Evolutionary conservation across 2,888 invertebrate genomes (phyloP).

Genomic region (Branchellion lobata): DNA sequence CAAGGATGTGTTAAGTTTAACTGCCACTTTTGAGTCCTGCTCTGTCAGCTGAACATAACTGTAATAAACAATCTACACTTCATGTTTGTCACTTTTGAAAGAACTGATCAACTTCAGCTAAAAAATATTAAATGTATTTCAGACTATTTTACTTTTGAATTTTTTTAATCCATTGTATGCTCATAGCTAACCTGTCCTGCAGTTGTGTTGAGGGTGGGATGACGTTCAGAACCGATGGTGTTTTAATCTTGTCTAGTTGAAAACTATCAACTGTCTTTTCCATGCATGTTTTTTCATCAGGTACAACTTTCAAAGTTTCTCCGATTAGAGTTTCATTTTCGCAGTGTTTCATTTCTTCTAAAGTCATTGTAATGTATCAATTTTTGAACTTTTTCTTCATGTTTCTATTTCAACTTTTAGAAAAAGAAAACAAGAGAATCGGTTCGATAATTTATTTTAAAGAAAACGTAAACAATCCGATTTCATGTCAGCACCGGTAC

Average conservation of each 20-base stretch:
- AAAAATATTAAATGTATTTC: no score
- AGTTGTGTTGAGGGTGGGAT: no score
- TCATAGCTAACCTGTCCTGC: no score
- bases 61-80: conserved; percentile 10
- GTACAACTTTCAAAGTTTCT: background rate
- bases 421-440: background rate
- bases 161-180: no score
- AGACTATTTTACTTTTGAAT: no score
- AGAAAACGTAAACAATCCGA: conserved; percentile 1
- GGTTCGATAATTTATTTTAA: conserved; percentile 5
- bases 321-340: background rate
- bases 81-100: no score
- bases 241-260: no score
- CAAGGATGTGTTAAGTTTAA: conserved; percentile 47
- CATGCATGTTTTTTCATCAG: no score
- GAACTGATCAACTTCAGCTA: no score
- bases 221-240: no score
- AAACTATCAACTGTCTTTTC: no score
- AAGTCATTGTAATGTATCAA: background rate
- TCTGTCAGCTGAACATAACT: conserved; percentile 28
- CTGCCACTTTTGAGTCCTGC: conserved; percentile 41
- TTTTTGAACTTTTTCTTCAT: background rate
- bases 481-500: background rate
- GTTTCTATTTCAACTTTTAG: background rate
- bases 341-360: background rate